Evolutionary conservation across 2,888 invertebrate genomes (phyloP), one percentile per base, ranked within the genome.

Genomic region (Subacronicta megacephala): DNA sequence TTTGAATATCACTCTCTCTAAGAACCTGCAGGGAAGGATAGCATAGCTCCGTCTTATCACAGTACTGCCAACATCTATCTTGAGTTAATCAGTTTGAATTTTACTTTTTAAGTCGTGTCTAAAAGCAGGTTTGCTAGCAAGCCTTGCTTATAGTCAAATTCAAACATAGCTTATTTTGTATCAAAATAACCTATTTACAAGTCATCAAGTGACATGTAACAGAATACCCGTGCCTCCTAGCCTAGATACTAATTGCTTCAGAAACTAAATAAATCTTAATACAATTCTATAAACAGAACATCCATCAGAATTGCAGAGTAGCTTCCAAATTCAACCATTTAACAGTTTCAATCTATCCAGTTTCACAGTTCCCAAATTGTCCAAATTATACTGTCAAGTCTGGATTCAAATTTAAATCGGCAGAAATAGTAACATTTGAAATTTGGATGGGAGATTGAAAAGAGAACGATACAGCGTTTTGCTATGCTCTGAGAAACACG

Each of bases 401-500:
- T 45, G 42, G 42, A 10, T 59, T 36, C 16, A 47, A 44, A 66
- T 62, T 56, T 49, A 53, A 68, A 59, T 53, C 33, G 15, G 42
- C 36, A 62, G 52, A 62, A 60, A 75, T 70, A 70, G 66, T 42
- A 57, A 67, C 63, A 72, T 71, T 60, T 57, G 56, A 62, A 67
- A 62, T 70, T 66, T 57, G 59, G 56, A 62, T 36, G 46, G 36
- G 43, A 37, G 50, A 78, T 76, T 63, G 68, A 67, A 79, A 77
- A 76, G 61, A 70, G 69, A 66, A 62, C 62, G 65, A 73, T 70
- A 67, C 65, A 70, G 64, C 66, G 50, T 63, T 72, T 70, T 56
- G 67, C 53, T 57, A 51, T 45, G 53, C 58, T 53, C 65, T 62
- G 59, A 70, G 73, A 69, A 80, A 78, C 75, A 72, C 67, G 77